A percentile compares a stretch with the other conserved stretches of the same genome.
Conservation (phyloP, 2,888 invertebrate genomes). For the Quadroppia sp. region DNA sequence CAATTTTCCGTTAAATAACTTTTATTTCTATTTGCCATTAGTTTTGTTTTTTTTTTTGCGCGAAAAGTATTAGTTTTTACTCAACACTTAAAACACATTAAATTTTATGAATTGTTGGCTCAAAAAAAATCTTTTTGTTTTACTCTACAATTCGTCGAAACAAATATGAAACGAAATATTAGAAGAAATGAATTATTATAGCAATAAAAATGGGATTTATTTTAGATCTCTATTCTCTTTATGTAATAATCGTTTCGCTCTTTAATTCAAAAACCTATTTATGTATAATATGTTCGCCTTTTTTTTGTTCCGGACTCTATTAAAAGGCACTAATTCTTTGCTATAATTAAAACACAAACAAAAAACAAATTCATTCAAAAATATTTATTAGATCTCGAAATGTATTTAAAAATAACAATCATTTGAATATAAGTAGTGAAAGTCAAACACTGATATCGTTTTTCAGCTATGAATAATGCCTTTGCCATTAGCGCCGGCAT, state of each 20-base stretch:
- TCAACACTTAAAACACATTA: slow-evolving; percentile 16
- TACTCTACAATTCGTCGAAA: neutral
- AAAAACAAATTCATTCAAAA: no score
- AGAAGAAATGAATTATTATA: slow-evolving; percentile 13
- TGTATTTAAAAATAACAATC: no score
- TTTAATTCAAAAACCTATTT: neutral
- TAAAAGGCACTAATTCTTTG: no score
- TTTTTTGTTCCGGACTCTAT: no score
- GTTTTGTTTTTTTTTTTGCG: neutral
- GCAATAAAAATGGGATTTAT: neutral
- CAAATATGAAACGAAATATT: neutral
- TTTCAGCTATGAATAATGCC: no score
- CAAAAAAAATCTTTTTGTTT: neutral
- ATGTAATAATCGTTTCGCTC: neutral
- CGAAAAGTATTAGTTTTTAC: neutral
- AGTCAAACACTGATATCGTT: neutral
- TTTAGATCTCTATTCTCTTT: neutral
- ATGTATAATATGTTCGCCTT: neutral
- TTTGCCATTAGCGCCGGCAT: neutral
- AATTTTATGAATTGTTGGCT: slow-evolving; percentile 13
- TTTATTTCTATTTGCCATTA: slow-evolving; percentile 2
- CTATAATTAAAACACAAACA: no score
- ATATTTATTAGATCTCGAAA: no score
- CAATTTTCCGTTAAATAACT: slow-evolving; percentile 18
- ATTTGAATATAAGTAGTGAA: no score